These are phyloP conservation scores for Heliconius hewitsoni DNA, from an alignment of 1,140 invertebrate species.

Conservation along the genomic window DNA sequence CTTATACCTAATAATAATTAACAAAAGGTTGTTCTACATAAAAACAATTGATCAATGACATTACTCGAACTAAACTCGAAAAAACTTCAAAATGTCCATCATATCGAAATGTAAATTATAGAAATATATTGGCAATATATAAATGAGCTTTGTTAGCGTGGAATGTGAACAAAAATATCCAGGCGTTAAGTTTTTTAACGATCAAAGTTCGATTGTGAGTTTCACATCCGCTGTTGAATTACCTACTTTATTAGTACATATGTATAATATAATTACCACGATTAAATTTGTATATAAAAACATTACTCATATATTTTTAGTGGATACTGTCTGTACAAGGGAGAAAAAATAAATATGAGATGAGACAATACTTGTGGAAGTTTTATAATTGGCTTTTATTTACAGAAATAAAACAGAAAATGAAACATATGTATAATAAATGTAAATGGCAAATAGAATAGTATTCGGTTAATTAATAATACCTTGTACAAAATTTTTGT, in stretches of 20 bases:
- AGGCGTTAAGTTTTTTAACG: not conserved
- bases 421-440: not conserved
- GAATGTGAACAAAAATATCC: not conserved
- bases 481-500: not conserved
- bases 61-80: not conserved
- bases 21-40: not conserved
- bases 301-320: not conserved
- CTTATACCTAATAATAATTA: not conserved
- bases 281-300: not conserved
- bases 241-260: not conserved
- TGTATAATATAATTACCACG: not conserved
- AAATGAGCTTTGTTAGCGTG: conserved; percentile 7
- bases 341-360: not conserved
- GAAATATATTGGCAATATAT: conserved; percentile 1
- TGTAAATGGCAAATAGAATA: not conserved
- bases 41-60: not conserved
- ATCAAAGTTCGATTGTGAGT: not conserved
- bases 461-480: not conserved
- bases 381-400: conserved; percentile 7
- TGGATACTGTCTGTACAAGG: too few species aligned
- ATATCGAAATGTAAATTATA: not conserved
- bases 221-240: not conserved
- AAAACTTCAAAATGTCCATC: not conserved
- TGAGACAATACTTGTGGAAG: not conserved
- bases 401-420: not conserved